Conservation (phyloP, 2,113 vertebrate species). For the Nicator chloris region DNA sequence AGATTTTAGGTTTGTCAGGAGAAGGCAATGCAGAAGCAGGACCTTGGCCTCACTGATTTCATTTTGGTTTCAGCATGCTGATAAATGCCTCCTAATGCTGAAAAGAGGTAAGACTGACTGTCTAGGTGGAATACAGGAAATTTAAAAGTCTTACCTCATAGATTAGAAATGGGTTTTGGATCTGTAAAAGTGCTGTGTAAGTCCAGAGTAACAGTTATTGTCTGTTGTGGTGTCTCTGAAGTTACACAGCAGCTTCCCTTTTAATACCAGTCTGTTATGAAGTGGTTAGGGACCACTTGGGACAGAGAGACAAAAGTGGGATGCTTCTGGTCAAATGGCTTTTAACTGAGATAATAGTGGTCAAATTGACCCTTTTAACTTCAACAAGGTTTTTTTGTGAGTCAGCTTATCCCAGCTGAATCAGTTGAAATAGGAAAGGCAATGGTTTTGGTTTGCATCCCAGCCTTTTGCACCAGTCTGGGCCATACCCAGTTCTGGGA, state of each 20-base stretch:
- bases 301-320: not conserved
- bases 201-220: not conserved
- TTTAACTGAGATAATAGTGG: not conserved
- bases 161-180: not conserved
- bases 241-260: not conserved
- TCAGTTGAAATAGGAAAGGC: not conserved
- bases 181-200: not conserved
- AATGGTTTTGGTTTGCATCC: not conserved
- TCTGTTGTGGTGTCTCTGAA: not conserved
- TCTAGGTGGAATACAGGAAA: conserved; percentile 17
- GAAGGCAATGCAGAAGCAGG: conserved; percentile 17
- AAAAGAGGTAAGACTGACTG: not conserved
- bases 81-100: conserved; percentile 21
- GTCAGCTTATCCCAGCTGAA: not conserved
- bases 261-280: not conserved
- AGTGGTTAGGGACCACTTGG: not conserved
- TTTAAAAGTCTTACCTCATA: conserved; percentile 12
- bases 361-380: not conserved
- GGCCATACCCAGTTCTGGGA: not conserved
- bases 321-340: not conserved
- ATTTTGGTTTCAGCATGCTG: not conserved
- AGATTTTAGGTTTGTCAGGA: conserved; percentile 27
- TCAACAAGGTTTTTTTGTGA: not conserved
- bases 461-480: not conserved
- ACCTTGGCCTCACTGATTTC: not conserved